Conservation (phyloP, 2,113 vertebrate genomes). For the Mastomys natalensis region DNA sequence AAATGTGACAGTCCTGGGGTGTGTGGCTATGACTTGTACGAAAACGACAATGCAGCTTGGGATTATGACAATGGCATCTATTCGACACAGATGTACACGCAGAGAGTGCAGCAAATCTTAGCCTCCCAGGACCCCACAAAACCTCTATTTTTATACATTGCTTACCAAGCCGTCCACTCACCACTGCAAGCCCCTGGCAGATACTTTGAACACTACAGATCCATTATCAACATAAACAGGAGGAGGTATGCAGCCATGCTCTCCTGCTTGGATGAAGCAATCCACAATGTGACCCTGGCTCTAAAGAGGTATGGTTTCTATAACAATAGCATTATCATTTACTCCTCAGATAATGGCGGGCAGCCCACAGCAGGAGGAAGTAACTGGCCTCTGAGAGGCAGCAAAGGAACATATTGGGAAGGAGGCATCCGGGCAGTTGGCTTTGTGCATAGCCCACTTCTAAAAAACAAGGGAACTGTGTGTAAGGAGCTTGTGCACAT, state of each 20-base stretch:
- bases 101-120: slow-evolving; percentile 93
- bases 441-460: slow-evolving; percentile 96
- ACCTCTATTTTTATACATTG: slow-evolving; percentile 95
- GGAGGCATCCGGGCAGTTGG: slow-evolving; percentile 96
- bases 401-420: slow-evolving; percentile 98
- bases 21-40: slow-evolving; percentile 96
- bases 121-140: slow-evolving; percentile 91
- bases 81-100: slow-evolving; percentile 97
- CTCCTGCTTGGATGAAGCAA: slow-evolving; percentile 95
- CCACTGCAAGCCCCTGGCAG: slow-evolving; percentile 95
- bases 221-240: slow-evolving; percentile 93
- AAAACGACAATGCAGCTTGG: slow-evolving; percentile 96
- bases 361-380: slow-evolving; percentile 95
- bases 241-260: slow-evolving; percentile 97
- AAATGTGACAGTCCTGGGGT: slow-evolving; percentile 96
- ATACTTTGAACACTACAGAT: slow-evolving; percentile 95
- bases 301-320: slow-evolving; percentile 94
- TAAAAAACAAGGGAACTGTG: slow-evolving; percentile 93
- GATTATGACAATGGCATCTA: slow-evolving; percentile 94
- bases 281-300: slow-evolving; percentile 94
- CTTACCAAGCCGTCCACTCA: slow-evolving; percentile 97
- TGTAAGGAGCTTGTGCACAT: slow-evolving; percentile 96
- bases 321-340: slow-evolving; percentile 95
- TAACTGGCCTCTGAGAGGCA: slow-evolving; percentile 98
- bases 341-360: slow-evolving; percentile 98